Conservation (phyloP, 2,888 invertebrate species). For the Aphidius colemani region DNA sequence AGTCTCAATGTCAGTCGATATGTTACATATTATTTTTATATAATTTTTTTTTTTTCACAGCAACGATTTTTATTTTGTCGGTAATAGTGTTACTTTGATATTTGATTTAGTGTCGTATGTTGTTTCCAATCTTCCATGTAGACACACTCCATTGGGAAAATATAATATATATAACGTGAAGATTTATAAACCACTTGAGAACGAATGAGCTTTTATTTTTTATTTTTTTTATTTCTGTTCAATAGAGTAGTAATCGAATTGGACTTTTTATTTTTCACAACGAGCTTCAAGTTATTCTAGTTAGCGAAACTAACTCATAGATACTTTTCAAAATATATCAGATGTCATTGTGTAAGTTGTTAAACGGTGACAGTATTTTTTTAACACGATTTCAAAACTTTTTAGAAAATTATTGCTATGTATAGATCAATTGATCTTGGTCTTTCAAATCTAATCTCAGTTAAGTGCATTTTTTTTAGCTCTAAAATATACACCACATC, state of each 20-base stretch:
- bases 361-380: too few relatives aligned
- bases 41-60: too few relatives aligned
- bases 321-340: too few relatives aligned
- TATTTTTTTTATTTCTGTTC: background rate
- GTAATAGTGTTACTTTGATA: background rate
- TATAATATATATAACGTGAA: conserved; percentile 16
- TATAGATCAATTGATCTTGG: too few relatives aligned
- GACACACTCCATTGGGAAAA: conserved; percentile 14
- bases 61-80: too few relatives aligned
- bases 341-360: too few relatives aligned
- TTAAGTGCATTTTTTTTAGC: conserved; percentile 32
- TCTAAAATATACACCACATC: conserved; percentile 16
- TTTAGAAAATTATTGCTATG: too few relatives aligned
- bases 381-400: too few relatives aligned
- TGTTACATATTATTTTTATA: too few relatives aligned
- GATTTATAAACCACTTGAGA: conserved; percentile 23
- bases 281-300: conserved; percentile 30
- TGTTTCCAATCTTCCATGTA: too few relatives aligned
- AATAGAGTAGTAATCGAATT: conserved; percentile 35
- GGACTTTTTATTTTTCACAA: conserved; percentile 16
- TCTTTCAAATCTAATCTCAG: conserved; percentile 35
- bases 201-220: conserved; percentile 27
- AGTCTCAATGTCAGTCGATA: too few relatives aligned
- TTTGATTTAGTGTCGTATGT: conserved; percentile 20
- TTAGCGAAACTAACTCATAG: too few relatives aligned